Conservation (phyloP, 1,140 invertebrate genomes). For the Nasonia giraulti region DNA sequence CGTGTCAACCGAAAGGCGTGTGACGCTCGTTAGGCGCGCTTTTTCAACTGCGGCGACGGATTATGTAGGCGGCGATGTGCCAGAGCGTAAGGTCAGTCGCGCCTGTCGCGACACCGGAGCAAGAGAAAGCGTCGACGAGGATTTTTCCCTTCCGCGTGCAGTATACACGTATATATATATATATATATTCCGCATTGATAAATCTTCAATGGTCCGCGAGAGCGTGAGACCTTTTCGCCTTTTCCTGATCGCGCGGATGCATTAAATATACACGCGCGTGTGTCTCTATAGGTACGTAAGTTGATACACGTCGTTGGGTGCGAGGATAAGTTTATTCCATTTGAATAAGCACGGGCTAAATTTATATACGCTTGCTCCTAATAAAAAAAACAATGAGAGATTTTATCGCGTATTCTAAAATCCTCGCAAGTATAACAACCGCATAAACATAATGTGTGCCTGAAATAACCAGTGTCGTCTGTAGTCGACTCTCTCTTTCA, state of each 20-base stretch:
- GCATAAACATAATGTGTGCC: too few relatives aligned
- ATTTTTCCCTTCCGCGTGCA: neutral
- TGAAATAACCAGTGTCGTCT: conserved; percentile 25
- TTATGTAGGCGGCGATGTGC: conserved; percentile 8
- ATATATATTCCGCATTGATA: neutral
- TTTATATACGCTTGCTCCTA: too few relatives aligned
- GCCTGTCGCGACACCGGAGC: conserved; percentile 20
- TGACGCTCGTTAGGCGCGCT: neutral
- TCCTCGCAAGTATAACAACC: too few relatives aligned
- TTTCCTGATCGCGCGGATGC: neutral
- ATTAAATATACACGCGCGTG: neutral
- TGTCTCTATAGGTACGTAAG: neutral
- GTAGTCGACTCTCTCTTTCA: conserved; percentile 14
- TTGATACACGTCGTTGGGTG: neutral
- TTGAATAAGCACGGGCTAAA: too few relatives aligned
- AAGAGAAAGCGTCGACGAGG: conserved; percentile 10
- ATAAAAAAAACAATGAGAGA: neutral
- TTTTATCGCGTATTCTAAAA: too few relatives aligned
- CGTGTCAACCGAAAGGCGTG: neutral
- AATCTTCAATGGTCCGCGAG: neutral
- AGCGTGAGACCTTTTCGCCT: neutral
- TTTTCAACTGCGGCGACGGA: neutral
- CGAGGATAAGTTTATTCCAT: neutral
- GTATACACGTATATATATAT: neutral
- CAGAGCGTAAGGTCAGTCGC: conserved; percentile 22